These are phyloP conservation scores for Pavo muticus DNA, from an alignment of 2,113 vertebrate species.

Conservation along the genomic window DNA sequence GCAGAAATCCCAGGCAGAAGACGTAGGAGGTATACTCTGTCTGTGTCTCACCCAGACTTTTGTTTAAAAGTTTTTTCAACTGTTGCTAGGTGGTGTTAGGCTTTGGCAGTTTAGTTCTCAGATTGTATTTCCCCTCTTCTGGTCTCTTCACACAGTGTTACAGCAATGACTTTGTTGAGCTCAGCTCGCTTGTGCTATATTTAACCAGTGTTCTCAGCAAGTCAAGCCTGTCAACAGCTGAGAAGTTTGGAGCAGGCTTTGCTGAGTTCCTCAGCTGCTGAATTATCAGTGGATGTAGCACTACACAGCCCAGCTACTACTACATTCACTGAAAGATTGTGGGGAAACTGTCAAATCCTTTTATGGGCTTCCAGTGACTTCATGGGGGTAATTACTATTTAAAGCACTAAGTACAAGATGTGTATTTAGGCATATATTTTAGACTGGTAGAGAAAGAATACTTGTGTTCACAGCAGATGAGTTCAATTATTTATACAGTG, in stretches of 20 bases:
- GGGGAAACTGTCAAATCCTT: conserved; percentile 72
- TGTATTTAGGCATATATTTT: conserved; percentile 60
- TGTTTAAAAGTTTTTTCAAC: conserved; percentile 82
- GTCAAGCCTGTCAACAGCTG: conserved; percentile 89
- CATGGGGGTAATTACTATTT: conserved; percentile 72
- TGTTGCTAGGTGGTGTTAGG: conserved; percentile 85
- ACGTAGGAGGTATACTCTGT: conserved; percentile 70
- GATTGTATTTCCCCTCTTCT: conserved; percentile 81
- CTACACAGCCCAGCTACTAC: conserved; percentile 63
- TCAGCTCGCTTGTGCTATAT: conserved; percentile 86
- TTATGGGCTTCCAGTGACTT: conserved; percentile 75
- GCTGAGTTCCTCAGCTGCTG: conserved; percentile 87
- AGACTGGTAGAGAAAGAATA: conserved; percentile 60
- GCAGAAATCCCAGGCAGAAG: conserved; percentile 76
- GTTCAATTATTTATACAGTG: conserved; percentile 66
- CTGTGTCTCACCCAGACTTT: conserved; percentile 80
- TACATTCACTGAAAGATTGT: conserved; percentile 57
- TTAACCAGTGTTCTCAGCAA: conserved; percentile 91
- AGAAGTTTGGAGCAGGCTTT: conserved; percentile 85
- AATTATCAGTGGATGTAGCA: conserved; percentile 78
- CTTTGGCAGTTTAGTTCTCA: conserved; percentile 81
- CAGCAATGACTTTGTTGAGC: conserved; percentile 82
- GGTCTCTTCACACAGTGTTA: conserved; percentile 77
- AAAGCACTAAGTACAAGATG: conserved; percentile 63
- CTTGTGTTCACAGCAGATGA: conserved; percentile 65